Base-by-base conservation (phyloP, 2,888 invertebrate genomes). In the Cremastinae sp. region DNA sequence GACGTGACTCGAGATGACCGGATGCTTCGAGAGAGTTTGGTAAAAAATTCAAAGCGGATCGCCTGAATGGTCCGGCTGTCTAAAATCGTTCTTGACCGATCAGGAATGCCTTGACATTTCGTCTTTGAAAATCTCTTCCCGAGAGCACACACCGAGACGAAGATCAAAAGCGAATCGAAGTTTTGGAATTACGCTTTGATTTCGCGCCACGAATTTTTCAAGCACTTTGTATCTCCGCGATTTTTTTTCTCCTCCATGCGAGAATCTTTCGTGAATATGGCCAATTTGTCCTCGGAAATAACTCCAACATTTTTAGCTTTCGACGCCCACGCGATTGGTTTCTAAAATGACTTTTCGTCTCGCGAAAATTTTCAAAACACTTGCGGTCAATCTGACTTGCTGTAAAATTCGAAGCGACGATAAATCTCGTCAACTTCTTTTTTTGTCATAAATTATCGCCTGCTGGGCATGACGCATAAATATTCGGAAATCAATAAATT, bases 41-140 rank as follows among this genome's bases (percentile, higher is more conserved):
- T 10, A n/a, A 22, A 51, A 69, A 69, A 69, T 49, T 47, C 65
- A n/a, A 53, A 59, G 49, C 80, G 74, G 75, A 75, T 78, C 76
- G 79, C 82, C 80, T 78, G 81, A 83, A 85, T 82, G 83, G 51
- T 43, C 83, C 81, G 79, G 51, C 70, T 65, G 55, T 79, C 86
- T 86, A 87, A 87, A 87, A 87, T 83, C 82, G 85, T 84, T 83
- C 79, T 79, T 85, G 86, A 87, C 86, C 87, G 83, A 83, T 81
- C 83, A 82, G 83, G 86, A 87, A 87, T 86, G 85, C 80, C 64
- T 81, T 80, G 80, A 83, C 83, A 77, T 80, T 80, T 79, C 81
- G 79, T 45, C 39, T 51, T 28, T 51, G 51, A 70, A 51, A 66
- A 51, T 73, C 56, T 12, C 53, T 56, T 35, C 59, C 9, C 58